Conservation (phyloP, 2,888 invertebrate species). For the Caenorhabditis sp. region DNA sequence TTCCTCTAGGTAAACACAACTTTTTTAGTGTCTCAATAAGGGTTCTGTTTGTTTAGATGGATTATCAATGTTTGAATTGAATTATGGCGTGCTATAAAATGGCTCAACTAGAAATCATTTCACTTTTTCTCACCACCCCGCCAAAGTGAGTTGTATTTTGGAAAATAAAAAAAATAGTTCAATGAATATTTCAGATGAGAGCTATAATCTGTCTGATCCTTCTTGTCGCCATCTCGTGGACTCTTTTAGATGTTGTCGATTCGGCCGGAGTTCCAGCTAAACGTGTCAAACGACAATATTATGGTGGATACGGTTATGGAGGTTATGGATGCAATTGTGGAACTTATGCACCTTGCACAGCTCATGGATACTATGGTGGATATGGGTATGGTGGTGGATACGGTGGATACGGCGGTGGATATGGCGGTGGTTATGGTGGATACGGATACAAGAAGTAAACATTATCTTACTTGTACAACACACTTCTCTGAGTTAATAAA, state of each 20-base stretch:
- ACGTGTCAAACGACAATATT: conserved; percentile 39
- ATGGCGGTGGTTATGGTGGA: conserved; percentile 38
- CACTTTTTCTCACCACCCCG: not conserved
- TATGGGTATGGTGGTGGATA: conserved; percentile 29
- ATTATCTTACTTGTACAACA: not conserved
- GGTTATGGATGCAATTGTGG: conserved; percentile 27
- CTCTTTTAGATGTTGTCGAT: conserved; percentile 38
- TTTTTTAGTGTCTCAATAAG: not conserved
- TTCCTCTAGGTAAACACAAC: too few relatives aligned
- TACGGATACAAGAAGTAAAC: conserved; percentile 43
- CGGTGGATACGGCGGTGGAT: conserved; percentile 26
- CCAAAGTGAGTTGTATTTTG: not conserved
- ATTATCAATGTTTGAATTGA: not conserved
- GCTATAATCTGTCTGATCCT: conserved; percentile 34
- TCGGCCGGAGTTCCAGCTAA: conserved; percentile 33
- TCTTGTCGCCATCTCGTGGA: conserved; percentile 40
- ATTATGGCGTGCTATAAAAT: not conserved
- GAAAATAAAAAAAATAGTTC: not conserved
- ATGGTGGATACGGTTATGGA: conserved; percentile 21
- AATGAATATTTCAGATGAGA: conserved; percentile 9
- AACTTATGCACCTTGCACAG: conserved; percentile 37
- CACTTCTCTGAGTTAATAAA: not conserved
- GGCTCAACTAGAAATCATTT: not conserved
- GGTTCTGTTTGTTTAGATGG: not conserved
- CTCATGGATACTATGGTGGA: conserved; percentile 23